Evolutionary conservation across 2,888 invertebrate species (phyloP).

Genomic region (Acrobasis consociella): DNA sequence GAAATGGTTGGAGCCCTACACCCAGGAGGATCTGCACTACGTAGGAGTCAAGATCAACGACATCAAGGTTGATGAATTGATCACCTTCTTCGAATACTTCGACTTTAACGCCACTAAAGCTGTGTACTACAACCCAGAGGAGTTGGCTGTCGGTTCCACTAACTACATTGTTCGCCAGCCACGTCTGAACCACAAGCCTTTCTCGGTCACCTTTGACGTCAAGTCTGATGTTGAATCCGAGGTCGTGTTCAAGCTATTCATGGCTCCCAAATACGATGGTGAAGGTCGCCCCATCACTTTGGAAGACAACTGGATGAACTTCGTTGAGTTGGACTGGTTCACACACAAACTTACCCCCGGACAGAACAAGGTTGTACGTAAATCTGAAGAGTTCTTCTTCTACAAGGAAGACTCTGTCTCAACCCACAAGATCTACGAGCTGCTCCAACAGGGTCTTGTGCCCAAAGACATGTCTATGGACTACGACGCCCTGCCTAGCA

Average conservation of each 20-base stretch:
- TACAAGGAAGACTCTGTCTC: slow-evolving; percentile 85
- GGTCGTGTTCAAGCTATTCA: slow-evolving; percentile 84
- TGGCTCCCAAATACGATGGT: slow-evolving; percentile 87
- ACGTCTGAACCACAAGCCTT: slow-evolving; percentile 87
- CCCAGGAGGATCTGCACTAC: slow-evolving; percentile 78
- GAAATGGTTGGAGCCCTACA: slow-evolving; percentile 81
- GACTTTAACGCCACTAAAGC: slow-evolving; percentile 84
- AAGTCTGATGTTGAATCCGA: slow-evolving; percentile 82
- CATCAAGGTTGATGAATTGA: slow-evolving; percentile 83
- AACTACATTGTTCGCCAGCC: slow-evolving; percentile 84
- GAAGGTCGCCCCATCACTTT: slow-evolving; percentile 76
- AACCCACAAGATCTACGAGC: slow-evolving; percentile 81
- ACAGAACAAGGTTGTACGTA: slow-evolving; percentile 84
- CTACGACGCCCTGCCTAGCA: slow-evolving; percentile 85
- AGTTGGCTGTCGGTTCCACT: slow-evolving; percentile 59
- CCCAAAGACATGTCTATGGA: slow-evolving; percentile 77
- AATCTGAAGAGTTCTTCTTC: slow-evolving; percentile 84
- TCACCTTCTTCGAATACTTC: slow-evolving; percentile 86
- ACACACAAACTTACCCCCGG: slow-evolving; percentile 83
- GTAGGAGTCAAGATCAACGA: slow-evolving; percentile 84
- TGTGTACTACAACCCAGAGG: slow-evolving; percentile 52
- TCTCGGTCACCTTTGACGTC: slow-evolving; percentile 83
- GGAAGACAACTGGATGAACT: slow-evolving; percentile 83
- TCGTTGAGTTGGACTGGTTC: slow-evolving; percentile 84
- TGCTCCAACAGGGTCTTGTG: slow-evolving; percentile 78